Percentiles rank a stretch among this genome's conserved stretches.
phyloP scores from a whole-genome alignment of 92 coral and sea anemone genomes.

The Metridium senile region DNA sequence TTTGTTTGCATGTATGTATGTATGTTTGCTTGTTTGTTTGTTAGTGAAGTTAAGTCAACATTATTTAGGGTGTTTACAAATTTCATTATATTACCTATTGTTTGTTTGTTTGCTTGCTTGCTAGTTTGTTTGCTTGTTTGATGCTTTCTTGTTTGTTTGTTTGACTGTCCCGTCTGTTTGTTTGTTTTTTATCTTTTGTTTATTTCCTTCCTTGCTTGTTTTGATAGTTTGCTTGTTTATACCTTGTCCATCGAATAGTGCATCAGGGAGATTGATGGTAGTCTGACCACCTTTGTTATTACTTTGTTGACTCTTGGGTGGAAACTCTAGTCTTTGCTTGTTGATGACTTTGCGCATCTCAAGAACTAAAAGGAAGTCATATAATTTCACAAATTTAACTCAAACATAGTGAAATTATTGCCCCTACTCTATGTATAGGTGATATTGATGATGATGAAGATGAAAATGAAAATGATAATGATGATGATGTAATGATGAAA shows the following conservation, averaged over 20 bases:
- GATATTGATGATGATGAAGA: too few species aligned
- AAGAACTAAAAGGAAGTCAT: not conserved
- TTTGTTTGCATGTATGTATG: too few species aligned
- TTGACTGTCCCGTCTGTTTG: not conserved
- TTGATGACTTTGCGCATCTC: slow-evolving; percentile 20
- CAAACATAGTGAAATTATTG: too few species aligned
- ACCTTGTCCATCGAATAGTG: not conserved
- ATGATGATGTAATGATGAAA: too few species aligned
- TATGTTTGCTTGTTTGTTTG: too few species aligned
- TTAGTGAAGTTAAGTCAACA: too few species aligned
- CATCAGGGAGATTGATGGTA: slow-evolving; percentile 3
- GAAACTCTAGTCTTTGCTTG: slow-evolving; percentile 14
- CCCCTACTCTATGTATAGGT: too few species aligned
- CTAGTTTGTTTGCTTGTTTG: not conserved
- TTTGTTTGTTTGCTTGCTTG: too few species aligned
- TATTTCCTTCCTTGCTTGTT: not conserved
- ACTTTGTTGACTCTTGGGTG: not conserved
- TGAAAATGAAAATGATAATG: too few species aligned
- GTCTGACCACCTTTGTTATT: not conserved
- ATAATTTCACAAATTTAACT: too few species aligned
- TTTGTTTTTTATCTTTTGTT: not conserved
- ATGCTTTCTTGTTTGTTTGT: not conserved
- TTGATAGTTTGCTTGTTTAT: not conserved
- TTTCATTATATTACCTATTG: too few species aligned
- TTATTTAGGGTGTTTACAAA: too few species aligned